phyloP scores from a whole-genome alignment of 2,888 invertebrate species.

The Ischnura elegans region DNA sequence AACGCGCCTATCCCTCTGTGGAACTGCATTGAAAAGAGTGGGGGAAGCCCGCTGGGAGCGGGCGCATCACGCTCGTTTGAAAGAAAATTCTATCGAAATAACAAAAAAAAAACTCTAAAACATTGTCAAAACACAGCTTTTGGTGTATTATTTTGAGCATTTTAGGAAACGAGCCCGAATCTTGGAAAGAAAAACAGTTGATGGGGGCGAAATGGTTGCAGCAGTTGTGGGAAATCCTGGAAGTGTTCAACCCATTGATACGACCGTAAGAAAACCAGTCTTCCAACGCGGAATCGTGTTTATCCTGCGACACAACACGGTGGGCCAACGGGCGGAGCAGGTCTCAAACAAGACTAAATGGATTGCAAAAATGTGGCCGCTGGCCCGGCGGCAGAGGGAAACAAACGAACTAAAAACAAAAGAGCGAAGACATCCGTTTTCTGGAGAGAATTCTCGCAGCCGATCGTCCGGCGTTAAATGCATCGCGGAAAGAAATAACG shows the following conservation, averaged over 20 bases:
- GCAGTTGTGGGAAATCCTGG: not conserved
- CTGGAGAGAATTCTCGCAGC: not conserved
- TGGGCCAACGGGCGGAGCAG: slow-evolving; percentile 3
- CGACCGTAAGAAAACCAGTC: slow-evolving; percentile 8
- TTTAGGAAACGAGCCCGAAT: not conserved
- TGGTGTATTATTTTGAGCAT: too few species aligned
- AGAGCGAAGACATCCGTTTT: not conserved
- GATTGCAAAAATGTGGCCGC: slow-evolving; percentile 3
- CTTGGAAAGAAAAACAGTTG: not conserved
- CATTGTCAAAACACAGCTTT: too few species aligned
- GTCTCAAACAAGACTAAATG: slow-evolving; percentile 6
- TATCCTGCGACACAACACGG: slow-evolving; percentile 14
- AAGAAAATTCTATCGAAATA: too few species aligned
- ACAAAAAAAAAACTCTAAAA: too few species aligned
- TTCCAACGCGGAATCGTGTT: slow-evolving; percentile 22
- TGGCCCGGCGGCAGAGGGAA: not conserved
- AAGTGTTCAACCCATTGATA: not conserved
- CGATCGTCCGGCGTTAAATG: not conserved
- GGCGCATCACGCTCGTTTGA: too few species aligned
- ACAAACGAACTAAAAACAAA: not conserved
- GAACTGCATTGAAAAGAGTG: too few species aligned
- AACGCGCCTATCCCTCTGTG: too few species aligned
- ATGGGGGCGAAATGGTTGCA: not conserved
- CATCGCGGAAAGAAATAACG: not conserved
- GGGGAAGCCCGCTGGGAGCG: too few species aligned